Evolutionary conservation across 1,140 invertebrate genomes (phyloP), one percentile per base, ranked within the genome.

Genomic region (Cydia pomonella): DNA sequence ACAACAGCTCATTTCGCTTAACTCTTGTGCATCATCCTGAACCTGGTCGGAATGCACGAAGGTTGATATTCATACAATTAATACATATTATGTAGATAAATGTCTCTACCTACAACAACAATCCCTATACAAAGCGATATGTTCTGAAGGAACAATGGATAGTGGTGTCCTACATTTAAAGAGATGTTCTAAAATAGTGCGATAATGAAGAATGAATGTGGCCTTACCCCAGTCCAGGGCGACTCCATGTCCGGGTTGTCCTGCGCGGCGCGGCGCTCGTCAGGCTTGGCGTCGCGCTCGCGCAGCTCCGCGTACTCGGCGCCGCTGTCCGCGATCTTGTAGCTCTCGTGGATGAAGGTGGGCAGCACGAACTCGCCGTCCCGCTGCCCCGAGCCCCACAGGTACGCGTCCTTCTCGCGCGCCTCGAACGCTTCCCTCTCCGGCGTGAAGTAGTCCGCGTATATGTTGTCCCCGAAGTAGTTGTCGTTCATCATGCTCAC

Each of bases 241-340:
- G 94, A 94, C 38, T 95, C 96, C 78, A 95, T 95, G 83, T 95
- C 96, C 12, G 96, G 96, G 82, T 97, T 96, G 90, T 96, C 7
- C 96, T 97, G 77, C 96, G 94, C 0, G 97, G 95, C 41, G 97
- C 97, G 96, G 72, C 95, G 95, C 87, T 97, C 97, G 84, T 97
- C 96, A 0, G 97, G 76, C 33, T 85, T 83, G 10, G 73, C 82
- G 25, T 86, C 82, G 9, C 81, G 80, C 23, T 78, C 77, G 41
- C 77, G 79, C 53, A 90, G 77, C 53, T 90, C 90, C 0, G 84
- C 82, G 76, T 91, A 92, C 63, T 91, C 85, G 63, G 86, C 81
- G 23, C 83, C 87, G 73, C 66, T 87, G 62, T 91, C 90, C 23
- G 91, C 84, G 77, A 91, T 85, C 78, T 92, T 92, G 71, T 93